Conservation (phyloP, 2,113 vertebrate species). For the Bagarius yarrelli region DNA sequence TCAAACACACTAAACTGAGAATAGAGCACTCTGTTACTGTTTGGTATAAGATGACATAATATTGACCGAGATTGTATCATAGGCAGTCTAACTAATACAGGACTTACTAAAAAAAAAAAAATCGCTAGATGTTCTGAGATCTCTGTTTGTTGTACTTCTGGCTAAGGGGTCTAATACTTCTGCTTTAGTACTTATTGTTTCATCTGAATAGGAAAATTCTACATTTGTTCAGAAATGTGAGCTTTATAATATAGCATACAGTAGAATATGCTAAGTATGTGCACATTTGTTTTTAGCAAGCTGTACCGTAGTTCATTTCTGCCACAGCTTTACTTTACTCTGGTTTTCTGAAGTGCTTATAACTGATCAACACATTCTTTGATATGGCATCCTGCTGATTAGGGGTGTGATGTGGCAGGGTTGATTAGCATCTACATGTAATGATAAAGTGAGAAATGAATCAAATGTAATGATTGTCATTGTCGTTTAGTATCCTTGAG, state of each 20-base stretch:
- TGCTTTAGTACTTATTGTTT: conserved; percentile 5
- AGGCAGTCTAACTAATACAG: no score
- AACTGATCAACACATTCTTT: not conserved
- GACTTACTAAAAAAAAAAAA: no score
- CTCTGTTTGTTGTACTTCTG: conserved; percentile 1
- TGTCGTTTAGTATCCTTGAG: not conserved
- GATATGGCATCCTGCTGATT: not conserved
- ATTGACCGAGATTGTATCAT: no score
- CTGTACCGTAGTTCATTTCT: not conserved
- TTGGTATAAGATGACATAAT: not conserved
- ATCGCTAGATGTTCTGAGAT: not conserved
- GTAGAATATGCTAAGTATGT: not conserved
- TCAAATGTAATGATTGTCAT: not conserved
- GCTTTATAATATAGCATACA: not conserved
- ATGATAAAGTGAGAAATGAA: conserved; percentile 21
- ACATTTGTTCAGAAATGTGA: conserved; percentile 13
- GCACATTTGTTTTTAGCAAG: not conserved
- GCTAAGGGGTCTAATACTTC: not conserved
- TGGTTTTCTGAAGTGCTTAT: not conserved
- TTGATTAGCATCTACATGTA: not conserved
- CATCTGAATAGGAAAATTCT: not conserved
- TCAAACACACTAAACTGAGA: not conserved
- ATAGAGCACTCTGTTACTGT: not conserved
- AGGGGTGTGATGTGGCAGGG: not conserved
- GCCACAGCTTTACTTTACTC: conserved; percentile 6